A percentile compares a stretch with the other conserved stretches of the same genome.
Evolutionary conservation across 2,113 vertebrate genomes (phyloP).

Genomic region (Casuarius casuarius): DNA sequence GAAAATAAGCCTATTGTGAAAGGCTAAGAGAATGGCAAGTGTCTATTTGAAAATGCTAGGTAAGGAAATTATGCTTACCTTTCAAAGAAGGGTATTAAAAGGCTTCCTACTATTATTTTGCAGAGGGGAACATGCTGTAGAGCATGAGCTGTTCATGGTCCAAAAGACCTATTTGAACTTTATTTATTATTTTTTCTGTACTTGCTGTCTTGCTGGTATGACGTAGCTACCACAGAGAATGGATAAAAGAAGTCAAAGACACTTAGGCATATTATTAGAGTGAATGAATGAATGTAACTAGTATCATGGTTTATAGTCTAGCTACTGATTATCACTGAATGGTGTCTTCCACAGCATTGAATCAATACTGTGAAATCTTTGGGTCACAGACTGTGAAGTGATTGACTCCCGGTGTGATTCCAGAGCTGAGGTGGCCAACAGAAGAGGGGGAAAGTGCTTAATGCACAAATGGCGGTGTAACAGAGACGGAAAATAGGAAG

Average conservation of each 20-base stretch:
- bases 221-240: neutral
- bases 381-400: neutral
- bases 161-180: neutral
- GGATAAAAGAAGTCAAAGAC: neutral
- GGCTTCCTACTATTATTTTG: neutral
- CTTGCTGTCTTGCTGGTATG: neutral
- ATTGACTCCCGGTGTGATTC: neutral
- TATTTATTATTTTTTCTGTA: neutral
- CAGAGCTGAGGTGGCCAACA: neutral
- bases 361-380: neutral
- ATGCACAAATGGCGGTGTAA: neutral
- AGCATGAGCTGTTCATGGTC: neutral
- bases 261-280: neutral
- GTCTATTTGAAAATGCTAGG: neutral
- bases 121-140: neutral
- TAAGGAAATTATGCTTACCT: neutral
- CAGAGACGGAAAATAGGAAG: neutral
- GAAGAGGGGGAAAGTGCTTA: neutral
- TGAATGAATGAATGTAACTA: neutral
- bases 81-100: neutral
- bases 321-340: conserved; percentile 1
- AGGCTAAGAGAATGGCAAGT: neutral
- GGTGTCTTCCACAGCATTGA: neutral
- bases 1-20: neutral
- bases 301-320: neutral